A percentile compares a stretch with the other conserved stretches of the same genome.
Evolutionary conservation across 2,113 vertebrate species (phyloP).

Genomic region (Limanda limanda): DNA sequence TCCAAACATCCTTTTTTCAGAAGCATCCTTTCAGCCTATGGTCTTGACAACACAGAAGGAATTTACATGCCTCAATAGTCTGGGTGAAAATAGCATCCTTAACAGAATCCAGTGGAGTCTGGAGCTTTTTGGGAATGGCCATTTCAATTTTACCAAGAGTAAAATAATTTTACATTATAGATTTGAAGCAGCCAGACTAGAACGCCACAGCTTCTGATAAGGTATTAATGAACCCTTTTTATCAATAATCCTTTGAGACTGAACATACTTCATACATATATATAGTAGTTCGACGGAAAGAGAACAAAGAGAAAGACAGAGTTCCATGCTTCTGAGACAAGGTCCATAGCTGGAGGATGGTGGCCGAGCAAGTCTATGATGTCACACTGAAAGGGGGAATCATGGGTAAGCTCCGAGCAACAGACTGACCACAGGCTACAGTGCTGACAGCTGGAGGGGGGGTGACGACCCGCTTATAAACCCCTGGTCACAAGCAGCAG

Average conservation of each 20-base stretch:
- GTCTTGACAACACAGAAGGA: slow-evolving; percentile 62
- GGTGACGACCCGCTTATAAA: slow-evolving; percentile 7
- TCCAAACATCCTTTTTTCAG: slow-evolving; percentile 49
- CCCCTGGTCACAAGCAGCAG: neutral
- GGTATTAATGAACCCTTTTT: neutral
- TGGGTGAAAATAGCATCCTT: slow-evolving; percentile 48
- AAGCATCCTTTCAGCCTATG: slow-evolving; percentile 64
- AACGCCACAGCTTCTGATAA: neutral
- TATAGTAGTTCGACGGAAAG: neutral
- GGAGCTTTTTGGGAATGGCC: slow-evolving; percentile 1
- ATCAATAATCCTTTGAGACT: slow-evolving; percentile 1
- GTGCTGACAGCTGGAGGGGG: slow-evolving; percentile 8
- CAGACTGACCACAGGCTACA: neutral
- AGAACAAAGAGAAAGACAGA: neutral
- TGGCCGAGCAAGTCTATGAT: too few relatives aligned
- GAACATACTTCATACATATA: too few relatives aligned
- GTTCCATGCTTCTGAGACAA: slow-evolving; percentile 4
- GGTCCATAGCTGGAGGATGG: neutral
- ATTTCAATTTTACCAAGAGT: neutral
- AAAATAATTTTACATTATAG: slow-evolving; percentile 11
- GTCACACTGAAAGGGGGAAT: too few relatives aligned
- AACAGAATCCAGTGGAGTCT: slow-evolving; percentile 33
- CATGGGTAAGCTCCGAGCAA: neutral
- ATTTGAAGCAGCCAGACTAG: neutral
- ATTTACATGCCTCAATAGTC: slow-evolving; percentile 70